Percentiles rank a stretch among this genome's conserved stretches.
Evolutionary conservation across 2,797 vertebrate genomes (phyloP).

Genomic region (Percopsis omiscomaycus): DNA sequence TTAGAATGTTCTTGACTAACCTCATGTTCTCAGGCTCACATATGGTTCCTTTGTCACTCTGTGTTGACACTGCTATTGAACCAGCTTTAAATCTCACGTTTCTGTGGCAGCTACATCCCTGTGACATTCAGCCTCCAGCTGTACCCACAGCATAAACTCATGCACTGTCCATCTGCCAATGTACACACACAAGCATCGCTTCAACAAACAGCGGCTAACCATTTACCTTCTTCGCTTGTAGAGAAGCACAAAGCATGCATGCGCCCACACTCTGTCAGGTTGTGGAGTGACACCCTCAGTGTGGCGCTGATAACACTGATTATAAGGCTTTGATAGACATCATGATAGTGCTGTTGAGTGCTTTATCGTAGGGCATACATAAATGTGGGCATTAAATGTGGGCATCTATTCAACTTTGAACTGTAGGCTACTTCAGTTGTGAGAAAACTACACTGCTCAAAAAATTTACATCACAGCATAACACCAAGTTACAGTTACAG

Average conservation of each 20-base stretch:
- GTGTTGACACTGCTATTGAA: conserved; percentile 1
- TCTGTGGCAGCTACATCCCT: conserved; percentile 14
- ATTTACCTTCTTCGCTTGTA: conserved; percentile 48
- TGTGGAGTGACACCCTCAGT: conserved; percentile 22
- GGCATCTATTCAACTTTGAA: no score
- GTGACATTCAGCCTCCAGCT: conserved; percentile 39
- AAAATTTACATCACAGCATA: no score
- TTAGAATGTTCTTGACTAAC: neutral
- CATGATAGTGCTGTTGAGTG: conserved; percentile 23
- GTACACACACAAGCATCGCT: conserved; percentile 49
- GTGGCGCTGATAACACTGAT: conserved; percentile 26
- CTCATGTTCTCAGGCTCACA: conserved; percentile 4
- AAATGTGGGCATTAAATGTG: conserved; percentile 2
- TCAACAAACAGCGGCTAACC: conserved; percentile 55
- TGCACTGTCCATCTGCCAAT: conserved; percentile 51
- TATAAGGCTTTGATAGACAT: conserved; percentile 39
- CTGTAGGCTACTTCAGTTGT: no score
- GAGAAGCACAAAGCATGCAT: conserved; percentile 41
- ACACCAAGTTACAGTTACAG: no score
- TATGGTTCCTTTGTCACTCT: neutral
- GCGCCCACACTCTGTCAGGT: conserved; percentile 8
- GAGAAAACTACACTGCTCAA: no score
- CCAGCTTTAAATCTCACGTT: neutral
- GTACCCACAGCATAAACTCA: neutral
- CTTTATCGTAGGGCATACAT: conserved; percentile 12